Evolutionary conservation across 2,797 vertebrate species (phyloP), one percentile per base, ranked within the genome.

Genomic region (Phrynocephalus vlangalii): DNA sequence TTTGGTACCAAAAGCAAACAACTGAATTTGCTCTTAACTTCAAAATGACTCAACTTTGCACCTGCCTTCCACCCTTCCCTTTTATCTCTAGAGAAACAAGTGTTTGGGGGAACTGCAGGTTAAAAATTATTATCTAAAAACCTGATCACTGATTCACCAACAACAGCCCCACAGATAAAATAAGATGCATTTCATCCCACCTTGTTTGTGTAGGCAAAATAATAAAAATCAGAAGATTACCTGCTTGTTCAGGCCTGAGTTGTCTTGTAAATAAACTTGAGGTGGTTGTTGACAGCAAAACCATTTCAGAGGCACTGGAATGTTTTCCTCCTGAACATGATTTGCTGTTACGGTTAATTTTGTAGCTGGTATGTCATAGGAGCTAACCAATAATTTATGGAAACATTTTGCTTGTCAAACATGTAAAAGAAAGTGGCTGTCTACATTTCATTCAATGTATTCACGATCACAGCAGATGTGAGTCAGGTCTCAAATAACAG

Each of bases 401-500:
- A 52, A 83, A 75, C 88, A 87, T 88, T 91, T 87, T 92, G 90
- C 93, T 94, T 91, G 90, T 88, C 86, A 91, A 89, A 91, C 28
- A 56, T 30, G 60, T 50, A 30, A 79, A 38, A 79, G 63, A 76
- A 82, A 77, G 56, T 71, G 70, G 38, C 52, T 81, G 24, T 75
- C 28, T 71, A 66, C 11, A 66, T 81, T 48, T 83, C 10, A 6
- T 33, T 66, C 79, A 73, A 20, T 68, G 38, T 18, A 44, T 76
- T 60, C 50, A 80, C 48, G 30, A 80, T 82, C 70, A 79, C n/a
- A 44, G 16, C 50, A 79, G 75, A 30, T 87, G 89, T 94, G 94
- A 94, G 92, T 93, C 94, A 92, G 84, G 92, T 92, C 90, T 92
- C 48, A 67, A 87, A 82, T 75, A 94, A 92, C 93, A 91, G 94